Conservation (phyloP, 1,140 invertebrate species). For the Lepidurus arcticus region DNA sequence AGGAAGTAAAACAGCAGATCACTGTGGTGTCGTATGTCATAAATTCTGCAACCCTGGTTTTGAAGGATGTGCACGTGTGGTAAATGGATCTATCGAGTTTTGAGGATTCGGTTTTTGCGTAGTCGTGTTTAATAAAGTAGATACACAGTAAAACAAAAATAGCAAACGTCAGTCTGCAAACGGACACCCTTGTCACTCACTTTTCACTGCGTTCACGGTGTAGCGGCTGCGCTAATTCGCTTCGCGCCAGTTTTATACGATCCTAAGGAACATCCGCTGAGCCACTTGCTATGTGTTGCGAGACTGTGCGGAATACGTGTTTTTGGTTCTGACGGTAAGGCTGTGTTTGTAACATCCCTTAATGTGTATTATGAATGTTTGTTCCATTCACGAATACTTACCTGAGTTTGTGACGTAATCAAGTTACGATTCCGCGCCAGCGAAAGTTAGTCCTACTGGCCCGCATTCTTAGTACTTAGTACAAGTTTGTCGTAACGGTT, state of each 20-base stretch:
- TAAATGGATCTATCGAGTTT: background rate
- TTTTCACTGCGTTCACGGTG: background rate
- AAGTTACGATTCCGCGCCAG: too few species aligned
- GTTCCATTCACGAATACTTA: background rate
- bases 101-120: background rate
- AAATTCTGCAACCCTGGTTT: slow-evolving; percentile 1
- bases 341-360: background rate
- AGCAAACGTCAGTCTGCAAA: background rate
- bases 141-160: background rate
- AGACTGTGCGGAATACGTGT: background rate
- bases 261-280: background rate
- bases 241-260: background rate
- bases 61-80: slow-evolving; percentile 2
- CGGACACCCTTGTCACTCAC: slow-evolving; percentile 7
- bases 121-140: background rate
- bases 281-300: background rate
- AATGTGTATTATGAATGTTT: background rate
- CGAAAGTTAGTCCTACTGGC: too few species aligned
- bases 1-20: slow-evolving; percentile 23
- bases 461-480: too few species aligned
- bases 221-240: background rate
- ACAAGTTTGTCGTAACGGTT: too few species aligned
- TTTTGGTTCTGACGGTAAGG: background rate
- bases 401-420: too few species aligned
- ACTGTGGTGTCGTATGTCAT: background rate